phyloP scores from a whole-genome alignment of 2,888 invertebrate species.

The Drosophila histrio region DNA sequence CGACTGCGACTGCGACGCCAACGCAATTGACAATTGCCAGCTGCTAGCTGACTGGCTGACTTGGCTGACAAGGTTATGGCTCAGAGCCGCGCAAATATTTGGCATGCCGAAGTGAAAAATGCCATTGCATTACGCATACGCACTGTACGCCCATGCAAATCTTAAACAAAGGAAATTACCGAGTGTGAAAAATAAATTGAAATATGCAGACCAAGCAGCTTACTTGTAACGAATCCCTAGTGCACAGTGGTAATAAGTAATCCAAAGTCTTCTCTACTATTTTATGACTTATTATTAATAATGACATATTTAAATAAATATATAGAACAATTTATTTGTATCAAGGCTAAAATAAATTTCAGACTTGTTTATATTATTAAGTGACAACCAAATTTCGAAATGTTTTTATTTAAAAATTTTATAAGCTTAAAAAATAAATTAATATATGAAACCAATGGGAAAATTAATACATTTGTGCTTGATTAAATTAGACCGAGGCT shows the following conservation, averaged over 20 bases:
- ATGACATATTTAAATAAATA: not conserved
- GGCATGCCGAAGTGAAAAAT: constrained; percentile 58
- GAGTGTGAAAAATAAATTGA: constrained; percentile 75
- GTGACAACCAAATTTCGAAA: no score
- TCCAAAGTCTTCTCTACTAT: not conserved
- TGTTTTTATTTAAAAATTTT: no score
- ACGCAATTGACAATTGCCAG: constrained; percentile 65
- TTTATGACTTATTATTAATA: no score
- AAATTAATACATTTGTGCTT: no score
- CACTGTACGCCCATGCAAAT: constrained; percentile 54
- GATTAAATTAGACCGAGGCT: no score
- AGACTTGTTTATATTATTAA: no score
- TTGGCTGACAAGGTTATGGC: constrained; percentile 72
- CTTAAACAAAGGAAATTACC: constrained; percentile 66
- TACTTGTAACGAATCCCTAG: constrained; percentile 28
- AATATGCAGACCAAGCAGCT: constrained; percentile 53
- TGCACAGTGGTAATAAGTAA: constrained; percentile 44
- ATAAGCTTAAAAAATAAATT: no score
- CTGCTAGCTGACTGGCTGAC: constrained; percentile 43
- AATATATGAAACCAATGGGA: no score
- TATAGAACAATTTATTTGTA: not conserved
- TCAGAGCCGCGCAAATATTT: constrained; percentile 68
- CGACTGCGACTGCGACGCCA: constrained; percentile 40
- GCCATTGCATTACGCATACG: constrained; percentile 71
- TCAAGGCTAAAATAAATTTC: no score